Percentiles rank a stretch among this genome's conserved stretches.
These are phyloP conservation scores for Pardosa pseudoannulata DNA, from an alignment of 2,888 invertebrate genomes.

Conservation along the genomic window DNA sequence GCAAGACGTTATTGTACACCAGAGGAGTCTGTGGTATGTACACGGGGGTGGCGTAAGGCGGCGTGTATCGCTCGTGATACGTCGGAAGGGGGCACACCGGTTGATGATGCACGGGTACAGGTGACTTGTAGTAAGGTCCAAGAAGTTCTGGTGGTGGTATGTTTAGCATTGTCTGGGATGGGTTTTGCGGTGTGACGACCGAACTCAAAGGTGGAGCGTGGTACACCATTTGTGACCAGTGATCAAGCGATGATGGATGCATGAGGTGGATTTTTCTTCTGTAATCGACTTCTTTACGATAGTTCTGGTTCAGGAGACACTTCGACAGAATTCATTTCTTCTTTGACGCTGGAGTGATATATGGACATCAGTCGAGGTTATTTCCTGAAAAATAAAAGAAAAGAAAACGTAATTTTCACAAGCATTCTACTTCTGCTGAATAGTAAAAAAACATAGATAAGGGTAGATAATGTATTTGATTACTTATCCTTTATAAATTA, in stretches of 20 bases:
- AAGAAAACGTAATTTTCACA: too few species aligned
- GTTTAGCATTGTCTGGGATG: slow-evolving; percentile 3
- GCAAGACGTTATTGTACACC: slow-evolving; percentile 4
- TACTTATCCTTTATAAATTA: too few species aligned
- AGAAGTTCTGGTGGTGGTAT: slow-evolving; percentile 44
- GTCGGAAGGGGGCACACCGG: slow-evolving; percentile 39
- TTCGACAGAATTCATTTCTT: too few species aligned
- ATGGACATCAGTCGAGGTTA: too few species aligned
- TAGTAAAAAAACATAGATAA: too few species aligned
- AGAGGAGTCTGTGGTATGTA: slow-evolving; percentile 33
- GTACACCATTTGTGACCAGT: slow-evolving; percentile 59
- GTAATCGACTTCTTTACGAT: too few species aligned
- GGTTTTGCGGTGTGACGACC: slow-evolving; percentile 23
- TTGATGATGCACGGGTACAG: slow-evolving; percentile 7
- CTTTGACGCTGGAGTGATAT: too few species aligned
- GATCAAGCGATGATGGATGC: slow-evolving; percentile 57
- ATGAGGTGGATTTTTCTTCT: too few species aligned
- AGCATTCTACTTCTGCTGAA: too few species aligned
- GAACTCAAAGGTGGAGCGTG: slow-evolving; percentile 38
- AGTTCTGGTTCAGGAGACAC: too few species aligned
- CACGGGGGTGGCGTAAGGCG: slow-evolving; percentile 21
- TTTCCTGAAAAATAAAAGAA: too few species aligned
- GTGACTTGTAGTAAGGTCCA: slow-evolving; percentile 33
- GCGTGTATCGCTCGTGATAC: slow-evolving; percentile 49
- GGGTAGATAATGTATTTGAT: too few species aligned